Evolutionary conservation across 2,113 vertebrate species (phyloP).

Genomic region (Proteles cristata): DNA sequence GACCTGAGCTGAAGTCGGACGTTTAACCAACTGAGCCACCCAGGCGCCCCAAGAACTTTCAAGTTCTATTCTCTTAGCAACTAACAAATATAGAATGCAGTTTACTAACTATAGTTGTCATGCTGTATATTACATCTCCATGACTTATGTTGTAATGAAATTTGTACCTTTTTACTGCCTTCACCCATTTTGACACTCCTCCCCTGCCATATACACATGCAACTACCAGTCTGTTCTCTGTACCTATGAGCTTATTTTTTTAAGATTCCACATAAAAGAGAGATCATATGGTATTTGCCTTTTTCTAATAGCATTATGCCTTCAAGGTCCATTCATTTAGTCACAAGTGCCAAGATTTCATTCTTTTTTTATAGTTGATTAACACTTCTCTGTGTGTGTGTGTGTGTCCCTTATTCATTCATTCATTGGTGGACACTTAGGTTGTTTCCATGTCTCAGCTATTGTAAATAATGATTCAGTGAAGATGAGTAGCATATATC

Average conservation of each 20-base stretch:
- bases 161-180: background rate
- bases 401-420: background rate
- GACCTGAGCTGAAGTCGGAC: too few species aligned
- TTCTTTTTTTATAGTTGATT: background rate
- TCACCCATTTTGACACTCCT: background rate
- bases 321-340: background rate
- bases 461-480: background rate
- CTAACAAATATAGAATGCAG: background rate
- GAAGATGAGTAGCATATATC: background rate
- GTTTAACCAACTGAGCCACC: too few species aligned
- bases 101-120: background rate
- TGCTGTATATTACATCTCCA: background rate
- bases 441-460: background rate
- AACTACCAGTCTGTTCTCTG: background rate
- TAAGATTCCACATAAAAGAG: background rate
- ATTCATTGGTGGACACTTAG: background rate
- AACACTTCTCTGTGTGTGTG: background rate
- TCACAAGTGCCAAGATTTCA: background rate
- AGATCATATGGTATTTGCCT: background rate
- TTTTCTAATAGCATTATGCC: background rate
- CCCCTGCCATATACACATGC: background rate
- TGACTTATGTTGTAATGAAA: background rate
- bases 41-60: background rate
- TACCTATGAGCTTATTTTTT: background rate
- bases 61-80: background rate